These are phyloP conservation scores for Brachionus koreanus DNA, from an alignment of 1,140 invertebrate genomes.

Conservation along the genomic window DNA sequence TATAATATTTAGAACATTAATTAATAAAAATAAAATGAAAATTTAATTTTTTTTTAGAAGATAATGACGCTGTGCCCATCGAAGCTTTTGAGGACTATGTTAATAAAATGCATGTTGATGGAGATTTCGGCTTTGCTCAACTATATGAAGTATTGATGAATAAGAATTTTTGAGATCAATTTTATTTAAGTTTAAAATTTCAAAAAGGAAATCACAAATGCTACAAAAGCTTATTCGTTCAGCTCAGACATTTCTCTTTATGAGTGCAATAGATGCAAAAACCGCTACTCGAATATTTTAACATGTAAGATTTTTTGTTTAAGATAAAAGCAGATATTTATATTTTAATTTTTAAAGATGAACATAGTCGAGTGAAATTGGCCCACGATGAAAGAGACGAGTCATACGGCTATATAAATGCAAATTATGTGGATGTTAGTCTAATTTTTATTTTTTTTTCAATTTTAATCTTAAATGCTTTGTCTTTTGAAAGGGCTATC, in stretches of 20 bases:
- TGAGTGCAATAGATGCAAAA: slow-evolving; percentile 84
- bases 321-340: background rate
- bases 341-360: slow-evolving; percentile 54
- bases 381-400: slow-evolving; percentile 68
- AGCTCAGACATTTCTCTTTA: slow-evolving; percentile 21
- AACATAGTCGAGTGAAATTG: slow-evolving; percentile 92
- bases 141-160: slow-evolving; percentile 29
- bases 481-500: slow-evolving; percentile 68
- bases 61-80: slow-evolving; percentile 23
- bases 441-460: background rate
- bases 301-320: slow-evolving; percentile 67
- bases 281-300: slow-evolving; percentile 98
- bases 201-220: slow-evolving; percentile 24
- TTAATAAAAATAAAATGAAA: background rate
- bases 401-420: slow-evolving; percentile 77
- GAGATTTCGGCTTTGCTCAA: slow-evolving; percentile 43
- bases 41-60: background rate
- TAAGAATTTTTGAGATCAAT: background rate
- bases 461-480: background rate
- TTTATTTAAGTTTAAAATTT: background rate
- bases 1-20: background rate
- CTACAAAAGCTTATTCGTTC: slow-evolving; percentile 32
- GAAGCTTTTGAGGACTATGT: slow-evolving; percentile 30
- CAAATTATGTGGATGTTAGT: slow-evolving; percentile 64
- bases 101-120: slow-evolving; percentile 39